Evolutionary conservation across 1,140 invertebrate genomes (phyloP).

Genomic region (Ditylenchus dipsaci): DNA sequence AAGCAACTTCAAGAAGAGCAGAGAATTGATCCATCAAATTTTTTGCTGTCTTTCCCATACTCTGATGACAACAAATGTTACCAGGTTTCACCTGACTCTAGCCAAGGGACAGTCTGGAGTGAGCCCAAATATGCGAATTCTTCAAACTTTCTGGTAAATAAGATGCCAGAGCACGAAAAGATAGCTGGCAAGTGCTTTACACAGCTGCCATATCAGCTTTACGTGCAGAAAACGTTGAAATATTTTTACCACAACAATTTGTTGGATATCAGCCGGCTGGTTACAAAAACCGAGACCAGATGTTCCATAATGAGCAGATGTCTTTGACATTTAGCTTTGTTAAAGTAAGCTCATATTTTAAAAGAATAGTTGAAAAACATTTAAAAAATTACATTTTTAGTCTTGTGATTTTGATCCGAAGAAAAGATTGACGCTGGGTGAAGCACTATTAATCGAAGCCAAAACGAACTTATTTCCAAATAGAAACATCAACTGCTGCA

Average conservation of each 20-base stretch:
- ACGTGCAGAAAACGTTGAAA: slow-evolving; percentile 11
- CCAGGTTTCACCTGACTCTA: slow-evolving; percentile 41
- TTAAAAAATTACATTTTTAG: neutral
- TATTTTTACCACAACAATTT: slow-evolving; percentile 25
- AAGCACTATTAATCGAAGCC: neutral
- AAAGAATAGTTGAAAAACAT: neutral
- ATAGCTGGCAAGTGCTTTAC: slow-evolving; percentile 45
- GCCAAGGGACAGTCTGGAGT: slow-evolving; percentile 40
- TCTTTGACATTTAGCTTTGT: slow-evolving; percentile 4
- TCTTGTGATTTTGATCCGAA: neutral
- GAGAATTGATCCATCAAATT: slow-evolving; percentile 30
- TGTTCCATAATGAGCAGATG: slow-evolving; percentile 24
- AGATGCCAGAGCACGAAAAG: slow-evolving; percentile 39
- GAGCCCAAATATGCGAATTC: neutral
- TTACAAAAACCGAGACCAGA: slow-evolving; percentile 28
- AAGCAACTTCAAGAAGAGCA: slow-evolving; percentile 39
- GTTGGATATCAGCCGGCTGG: slow-evolving; percentile 13
- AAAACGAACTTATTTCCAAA: neutral
- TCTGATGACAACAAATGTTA: slow-evolving; percentile 14
- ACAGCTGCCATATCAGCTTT: slow-evolving; percentile 39
- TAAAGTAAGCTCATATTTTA: neutral
- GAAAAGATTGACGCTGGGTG: neutral
- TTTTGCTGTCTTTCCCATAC: slow-evolving; percentile 22
- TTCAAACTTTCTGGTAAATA: neutral
- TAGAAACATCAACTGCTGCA: neutral